Conservation (phyloP, 92 coral and sea anemone genomes). For the Diadumene lineata region DNA sequence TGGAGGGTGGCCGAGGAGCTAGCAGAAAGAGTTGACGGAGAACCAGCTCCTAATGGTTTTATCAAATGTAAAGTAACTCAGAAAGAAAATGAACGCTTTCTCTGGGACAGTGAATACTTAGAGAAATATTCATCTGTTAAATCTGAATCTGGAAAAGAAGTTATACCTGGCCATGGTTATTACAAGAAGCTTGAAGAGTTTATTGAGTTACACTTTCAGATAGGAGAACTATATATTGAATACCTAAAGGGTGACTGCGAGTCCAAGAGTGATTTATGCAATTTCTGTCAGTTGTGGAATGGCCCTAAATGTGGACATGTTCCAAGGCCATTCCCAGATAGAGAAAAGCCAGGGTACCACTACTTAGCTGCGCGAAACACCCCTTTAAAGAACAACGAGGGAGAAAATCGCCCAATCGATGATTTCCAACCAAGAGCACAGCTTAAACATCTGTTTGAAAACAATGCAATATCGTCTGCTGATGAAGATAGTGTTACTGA, state of each 20-base stretch:
- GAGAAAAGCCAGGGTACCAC: slow-evolving; percentile 50
- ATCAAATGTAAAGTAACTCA: slow-evolving; percentile 16
- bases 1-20: slow-evolving; percentile 57
- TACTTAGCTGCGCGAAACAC: neutral
- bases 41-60: slow-evolving; percentile 45
- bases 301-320: slow-evolving; percentile 45
- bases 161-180: slow-evolving; percentile 49
- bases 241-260: neutral
- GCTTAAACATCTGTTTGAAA: slow-evolving; percentile 20
- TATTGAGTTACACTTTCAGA: neutral
- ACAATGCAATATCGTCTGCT: too few species aligned
- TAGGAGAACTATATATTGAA: neutral
- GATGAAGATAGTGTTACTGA: too few species aligned
- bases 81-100: neutral
- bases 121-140: neutral
- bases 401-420: slow-evolving; percentile 32
- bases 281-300: slow-evolving; percentile 48
- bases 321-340: slow-evolving; percentile 60
- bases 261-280: slow-evolving; percentile 19
- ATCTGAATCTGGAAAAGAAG: slow-evolving; percentile 1
- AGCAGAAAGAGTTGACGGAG: slow-evolving; percentile 56
- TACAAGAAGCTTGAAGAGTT: slow-evolving; percentile 42
- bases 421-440: slow-evolving; percentile 59
- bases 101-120: slow-evolving; percentile 1
- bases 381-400: too few species aligned